Base-by-base conservation (phyloP, 2,113 vertebrate genomes). In the Cyrtonyx montezumae region DNA sequence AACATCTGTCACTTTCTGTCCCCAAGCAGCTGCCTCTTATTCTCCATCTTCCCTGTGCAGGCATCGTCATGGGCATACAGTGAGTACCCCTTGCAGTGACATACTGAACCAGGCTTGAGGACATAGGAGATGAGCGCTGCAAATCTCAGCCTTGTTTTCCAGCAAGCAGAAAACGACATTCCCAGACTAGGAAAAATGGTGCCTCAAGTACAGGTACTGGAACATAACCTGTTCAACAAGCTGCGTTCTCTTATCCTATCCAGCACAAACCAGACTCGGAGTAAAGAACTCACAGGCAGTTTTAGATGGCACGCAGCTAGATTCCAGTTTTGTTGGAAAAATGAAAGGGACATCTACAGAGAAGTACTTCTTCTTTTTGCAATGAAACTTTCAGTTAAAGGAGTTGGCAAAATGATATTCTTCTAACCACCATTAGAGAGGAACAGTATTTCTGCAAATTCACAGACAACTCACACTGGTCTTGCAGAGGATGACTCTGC, bases 161-260 rank as follows among this genome's bases (percentile, higher is more conserved):
- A 48, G 75, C 21, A 3, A 7, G 30, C 23, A 34, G 42, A 21
- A 8, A 28, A 32, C 0, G 0, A 18, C 13, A 8, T 10, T 34
- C 43, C 78, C 49, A 16, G 12, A 1, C 1, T 2, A 21, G 5
- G 30, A 30, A 11, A 1, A 0, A 0, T 2, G 8, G 15, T 32
- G 63, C 67, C 15, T 11, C 19, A 15, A 22, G 18, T 48, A 22
- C 0, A 1, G 53, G 11, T 30, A 9, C 0, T 4, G 68, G 11
- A n/a, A 37, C 9, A 11, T 26, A 36, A 32, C 14, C 34, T 7
- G 23, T 17, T 7, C 36, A 37, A 26, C 37, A 8, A 61, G 34
- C 59, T 17, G 36, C 36, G 3, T n/a, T 25, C 59, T 16, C 11
- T 6, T 28, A 11, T n/a, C 61, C 48, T 23, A 30, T 13, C 46